phyloP scores from a whole-genome alignment of 2,797 vertebrate species.

The Hydrocynus forskahlii region DNA sequence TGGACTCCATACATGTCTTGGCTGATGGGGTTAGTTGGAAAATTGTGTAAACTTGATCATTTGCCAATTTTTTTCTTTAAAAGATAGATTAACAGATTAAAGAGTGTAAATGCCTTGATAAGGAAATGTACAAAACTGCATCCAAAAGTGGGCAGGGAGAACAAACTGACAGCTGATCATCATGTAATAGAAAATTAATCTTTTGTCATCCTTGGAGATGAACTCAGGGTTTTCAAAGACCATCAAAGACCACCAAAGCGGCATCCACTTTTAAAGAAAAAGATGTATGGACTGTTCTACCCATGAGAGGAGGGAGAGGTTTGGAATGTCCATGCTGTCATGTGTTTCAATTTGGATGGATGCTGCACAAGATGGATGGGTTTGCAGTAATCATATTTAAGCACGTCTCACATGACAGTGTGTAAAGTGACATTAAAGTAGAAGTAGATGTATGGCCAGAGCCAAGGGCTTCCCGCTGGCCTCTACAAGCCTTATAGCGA shows the following conservation, averaged over 20 bases:
- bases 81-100: no score
- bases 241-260: constrained; percentile 40
- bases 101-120: no score
- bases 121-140: no score
- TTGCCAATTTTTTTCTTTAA: no score
- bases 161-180: constrained; percentile 1
- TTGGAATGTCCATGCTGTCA: constrained; percentile 42
- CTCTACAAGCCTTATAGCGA: constrained; percentile 1
- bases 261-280: constrained; percentile 31
- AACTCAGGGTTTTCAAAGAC: constrained; percentile 40
- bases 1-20: no score
- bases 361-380: constrained; percentile 32
- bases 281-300: constrained; percentile 54
- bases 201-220: constrained; percentile 33
- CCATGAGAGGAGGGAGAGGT: constrained; percentile 44
- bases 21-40: no score
- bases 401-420: constrained; percentile 44
- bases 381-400: constrained; percentile 52
- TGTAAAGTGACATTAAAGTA: constrained; percentile 45
- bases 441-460: constrained; percentile 32
- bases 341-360: constrained; percentile 52
- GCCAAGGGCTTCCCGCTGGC: constrained; percentile 9
- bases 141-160: neutral
- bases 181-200: neutral
- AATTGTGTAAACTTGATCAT: no score